phyloP scores from a whole-genome alignment of 2,888 invertebrate genomes.

The Epinotia brunnichana region DNA sequence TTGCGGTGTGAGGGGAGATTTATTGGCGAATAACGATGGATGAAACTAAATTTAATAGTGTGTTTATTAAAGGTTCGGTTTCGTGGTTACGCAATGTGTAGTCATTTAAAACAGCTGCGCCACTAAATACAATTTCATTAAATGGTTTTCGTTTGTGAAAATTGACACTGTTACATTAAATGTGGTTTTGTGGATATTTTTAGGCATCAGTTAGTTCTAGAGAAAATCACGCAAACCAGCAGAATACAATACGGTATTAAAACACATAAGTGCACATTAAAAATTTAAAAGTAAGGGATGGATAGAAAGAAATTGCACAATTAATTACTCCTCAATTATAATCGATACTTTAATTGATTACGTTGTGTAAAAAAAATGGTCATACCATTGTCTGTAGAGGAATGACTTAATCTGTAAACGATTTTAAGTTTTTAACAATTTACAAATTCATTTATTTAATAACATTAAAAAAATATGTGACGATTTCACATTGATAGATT shows the following conservation, averaged over 20 bases:
- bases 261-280: too few species aligned
- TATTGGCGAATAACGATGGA: conserved; percentile 9
- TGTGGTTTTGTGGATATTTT: background rate
- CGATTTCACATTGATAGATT: too few species aligned
- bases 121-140: background rate
- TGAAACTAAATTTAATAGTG: conserved; percentile 20
- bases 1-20: conserved; percentile 36
- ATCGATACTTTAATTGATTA: too few species aligned
- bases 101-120: conserved; percentile 22
- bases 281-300: too few species aligned
- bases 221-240: background rate
- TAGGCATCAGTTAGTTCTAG: background rate
- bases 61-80: conserved; percentile 22
- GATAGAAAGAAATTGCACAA: too few species aligned
- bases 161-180: background rate
- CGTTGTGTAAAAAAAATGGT: too few species aligned
- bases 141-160: background rate
- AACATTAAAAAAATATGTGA: too few species aligned
- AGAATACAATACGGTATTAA: background rate
- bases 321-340: too few species aligned
- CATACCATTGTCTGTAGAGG: too few species aligned
- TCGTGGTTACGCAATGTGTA: conserved; percentile 8
- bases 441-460: too few species aligned
- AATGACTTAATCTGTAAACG: too few species aligned
- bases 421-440: too few species aligned